phyloP scores from a whole-genome alignment of 2,797 vertebrate genomes.

The Hyperoplus lanceolatus region DNA sequence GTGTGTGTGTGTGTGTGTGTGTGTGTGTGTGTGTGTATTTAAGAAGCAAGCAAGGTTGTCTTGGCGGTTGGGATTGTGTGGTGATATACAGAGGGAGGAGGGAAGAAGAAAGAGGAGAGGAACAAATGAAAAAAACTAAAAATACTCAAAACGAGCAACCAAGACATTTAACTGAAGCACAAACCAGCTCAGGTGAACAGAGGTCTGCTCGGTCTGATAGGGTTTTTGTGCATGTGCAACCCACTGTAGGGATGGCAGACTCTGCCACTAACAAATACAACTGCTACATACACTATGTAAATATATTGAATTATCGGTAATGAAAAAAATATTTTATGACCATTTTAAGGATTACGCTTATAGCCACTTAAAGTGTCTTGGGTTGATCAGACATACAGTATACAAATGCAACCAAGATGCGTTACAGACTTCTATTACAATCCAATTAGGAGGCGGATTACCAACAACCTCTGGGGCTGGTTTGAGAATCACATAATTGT shows the following conservation, averaged over 20 bases:
- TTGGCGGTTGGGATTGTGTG: conserved; percentile 27
- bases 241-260: background rate
- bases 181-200: conserved; percentile 49
- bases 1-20: too few relatives aligned
- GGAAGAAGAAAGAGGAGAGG: conserved; percentile 29
- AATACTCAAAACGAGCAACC: conserved; percentile 37
- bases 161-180: conserved; percentile 43
- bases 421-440: background rate
- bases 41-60: conserved; percentile 23
- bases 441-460: conserved; percentile 3
- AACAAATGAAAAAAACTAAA: conserved; percentile 15
- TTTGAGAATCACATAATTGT: too few relatives aligned
- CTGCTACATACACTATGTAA: background rate
- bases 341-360: background rate
- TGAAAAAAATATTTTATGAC: background rate
- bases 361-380: background rate
- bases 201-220: conserved; percentile 3
- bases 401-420: background rate
- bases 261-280: background rate
- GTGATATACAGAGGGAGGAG: conserved; percentile 21
- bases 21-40: conserved; percentile 17
- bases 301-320: background rate
- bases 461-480: background rate
- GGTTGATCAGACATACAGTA: background rate
- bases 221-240: background rate